A percentile compares a stretch with the other conserved stretches of the same genome.
These are phyloP conservation scores for Brachyalestes nurse DNA, from an alignment of 2,797 vertebrate genomes.

Conservation along the genomic window DNA sequence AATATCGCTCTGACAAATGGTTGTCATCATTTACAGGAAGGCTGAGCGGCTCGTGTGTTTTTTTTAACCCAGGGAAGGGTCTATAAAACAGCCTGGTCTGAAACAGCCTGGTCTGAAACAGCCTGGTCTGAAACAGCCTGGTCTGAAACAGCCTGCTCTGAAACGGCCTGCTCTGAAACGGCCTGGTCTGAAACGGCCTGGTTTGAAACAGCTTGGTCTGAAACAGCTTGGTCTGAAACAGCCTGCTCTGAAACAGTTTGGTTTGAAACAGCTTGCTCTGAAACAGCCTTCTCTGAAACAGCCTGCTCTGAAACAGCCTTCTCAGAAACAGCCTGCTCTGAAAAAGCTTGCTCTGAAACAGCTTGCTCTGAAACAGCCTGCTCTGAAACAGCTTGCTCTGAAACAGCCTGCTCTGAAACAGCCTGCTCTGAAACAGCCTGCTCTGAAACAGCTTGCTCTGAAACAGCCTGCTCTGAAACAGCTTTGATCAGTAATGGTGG, in stretches of 20 bases:
- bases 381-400: conserved; percentile 4
- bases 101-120: too few species aligned
- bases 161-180: conserved; percentile 2
- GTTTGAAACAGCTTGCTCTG: not conserved
- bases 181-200: too few species aligned
- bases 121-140: not conserved
- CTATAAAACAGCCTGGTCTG: not conserved
- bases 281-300: conserved; percentile 3
- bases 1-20: conserved; percentile 51
- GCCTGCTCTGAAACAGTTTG: not conserved
- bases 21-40: conserved; percentile 2
- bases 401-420: not conserved
- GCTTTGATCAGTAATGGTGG: not conserved
- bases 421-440: too few species aligned
- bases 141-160: not conserved
- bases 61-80: not conserved
- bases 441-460: conserved; percentile 4
- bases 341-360: too few species aligned
- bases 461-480: not conserved
- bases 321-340: not conserved
- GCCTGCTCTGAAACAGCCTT: not conserved
- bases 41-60: not conserved
- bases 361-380: too few species aligned
- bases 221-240: conserved; percentile 12
- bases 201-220: not conserved